Evolutionary conservation across 2,797 vertebrate genomes (phyloP).

Genomic region (Xenops minutus): DNA sequence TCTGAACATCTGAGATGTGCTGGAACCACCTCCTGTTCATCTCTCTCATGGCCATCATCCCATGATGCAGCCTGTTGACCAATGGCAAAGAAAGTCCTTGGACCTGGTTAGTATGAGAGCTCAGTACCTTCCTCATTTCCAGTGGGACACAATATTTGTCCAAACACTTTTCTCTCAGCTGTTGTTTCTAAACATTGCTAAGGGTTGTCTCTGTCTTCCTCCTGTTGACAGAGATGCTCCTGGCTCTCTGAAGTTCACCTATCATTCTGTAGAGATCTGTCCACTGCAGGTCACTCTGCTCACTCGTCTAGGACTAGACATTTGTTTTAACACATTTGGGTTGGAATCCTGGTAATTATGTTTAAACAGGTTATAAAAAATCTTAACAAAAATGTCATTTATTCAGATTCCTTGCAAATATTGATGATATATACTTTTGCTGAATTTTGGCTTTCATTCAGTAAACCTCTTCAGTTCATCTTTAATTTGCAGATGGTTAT

Average conservation of each 20-base stretch:
- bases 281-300: neutral
- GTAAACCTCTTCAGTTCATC: conserved; percentile 32
- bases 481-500: conserved; percentile 60
- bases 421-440: conserved; percentile 54
- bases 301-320: neutral
- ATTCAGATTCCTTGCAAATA: conserved; percentile 45
- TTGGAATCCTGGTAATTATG: neutral
- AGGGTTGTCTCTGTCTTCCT: neutral
- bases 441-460: conserved; percentile 41
- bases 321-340: neutral
- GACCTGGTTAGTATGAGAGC: neutral
- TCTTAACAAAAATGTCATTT: neutral
- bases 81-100: neutral
- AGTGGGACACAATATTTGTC: neutral
- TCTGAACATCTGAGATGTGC: neutral
- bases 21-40: neutral
- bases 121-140: neutral
- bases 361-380: neutral
- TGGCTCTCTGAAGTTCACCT: neutral
- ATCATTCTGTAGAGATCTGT: neutral
- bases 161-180: neutral
- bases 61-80: neutral
- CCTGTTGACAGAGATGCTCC: neutral
- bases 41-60: neutral
- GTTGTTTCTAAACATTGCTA: neutral